Conservation (phyloP, 2,888 invertebrate genomes). For the Protophormia terraenovae region DNA sequence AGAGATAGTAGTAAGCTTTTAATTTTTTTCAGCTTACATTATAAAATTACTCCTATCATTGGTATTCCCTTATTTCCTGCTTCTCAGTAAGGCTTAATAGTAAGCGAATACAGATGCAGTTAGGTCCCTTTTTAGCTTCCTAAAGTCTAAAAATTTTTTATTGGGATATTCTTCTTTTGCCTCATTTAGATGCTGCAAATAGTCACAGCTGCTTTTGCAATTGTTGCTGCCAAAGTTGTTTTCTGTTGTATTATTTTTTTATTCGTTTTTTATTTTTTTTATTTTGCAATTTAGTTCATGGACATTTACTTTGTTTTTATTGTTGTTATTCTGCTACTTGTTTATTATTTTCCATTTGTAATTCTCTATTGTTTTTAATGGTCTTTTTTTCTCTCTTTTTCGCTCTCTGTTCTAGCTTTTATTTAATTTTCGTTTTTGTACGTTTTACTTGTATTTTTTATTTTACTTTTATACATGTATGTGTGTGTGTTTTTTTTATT, state of each 20-base stretch:
- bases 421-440: too few relatives aligned
- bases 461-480: background rate
- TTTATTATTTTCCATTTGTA: constrained; percentile 45
- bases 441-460: constrained; percentile 1
- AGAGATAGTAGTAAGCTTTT: too few relatives aligned
- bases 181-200: constrained; percentile 17
- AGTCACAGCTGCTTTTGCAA: constrained; percentile 14
- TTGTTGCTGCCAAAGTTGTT: constrained; percentile 30
- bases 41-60: background rate
- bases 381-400: constrained; percentile 38
- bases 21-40: too few relatives aligned
- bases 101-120: background rate
- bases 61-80: background rate
- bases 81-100: background rate
- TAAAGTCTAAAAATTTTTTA: too few relatives aligned
- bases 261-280: constrained; percentile 34
- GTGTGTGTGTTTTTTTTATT: background rate
- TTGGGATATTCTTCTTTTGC: too few relatives aligned
- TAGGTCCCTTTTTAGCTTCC: too few relatives aligned
- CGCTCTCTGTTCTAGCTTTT: too few relatives aligned
- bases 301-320: constrained; percentile 61
- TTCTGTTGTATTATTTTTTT: constrained; percentile 8
- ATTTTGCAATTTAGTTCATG: constrained; percentile 68
- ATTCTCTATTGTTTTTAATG: constrained; percentile 63
- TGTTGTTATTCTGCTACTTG: constrained; percentile 25